Conservation (phyloP, 1,140 invertebrate genomes). For the Bactericera cockerelli region DNA sequence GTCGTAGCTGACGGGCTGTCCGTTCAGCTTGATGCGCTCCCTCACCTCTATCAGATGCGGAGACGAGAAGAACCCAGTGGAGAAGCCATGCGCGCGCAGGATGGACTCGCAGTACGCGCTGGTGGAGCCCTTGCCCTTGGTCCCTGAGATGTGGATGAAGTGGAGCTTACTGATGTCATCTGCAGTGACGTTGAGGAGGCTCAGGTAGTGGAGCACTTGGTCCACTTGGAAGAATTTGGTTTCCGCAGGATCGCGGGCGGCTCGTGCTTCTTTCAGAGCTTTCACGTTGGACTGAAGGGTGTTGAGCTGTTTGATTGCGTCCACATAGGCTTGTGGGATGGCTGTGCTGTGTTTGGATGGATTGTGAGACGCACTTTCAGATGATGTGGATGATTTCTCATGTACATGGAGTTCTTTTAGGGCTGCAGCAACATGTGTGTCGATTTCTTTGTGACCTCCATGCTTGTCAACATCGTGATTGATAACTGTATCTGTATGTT, state of each 20-base stretch:
- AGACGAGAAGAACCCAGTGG: conserved; percentile 90
- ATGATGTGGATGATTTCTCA: too few relatives aligned
- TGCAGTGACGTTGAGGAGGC: background rate
- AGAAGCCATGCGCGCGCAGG: conserved; percentile 63
- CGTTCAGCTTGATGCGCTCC: conserved; percentile 87
- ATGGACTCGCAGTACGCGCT: conserved; percentile 87
- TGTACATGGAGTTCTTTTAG: too few relatives aligned
- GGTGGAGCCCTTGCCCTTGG: conserved; percentile 91
- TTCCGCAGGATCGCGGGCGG: background rate
- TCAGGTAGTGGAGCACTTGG: background rate
- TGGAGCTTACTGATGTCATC: conserved; percentile 36
- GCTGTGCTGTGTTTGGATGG: too few relatives aligned
- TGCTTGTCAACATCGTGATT: too few relatives aligned
- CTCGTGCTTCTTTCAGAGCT: background rate
- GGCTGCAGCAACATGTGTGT: too few relatives aligned
- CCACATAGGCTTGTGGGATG: background rate
- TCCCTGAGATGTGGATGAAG: conserved; percentile 87
- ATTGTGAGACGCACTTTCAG: too few relatives aligned
- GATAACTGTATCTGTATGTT: too few relatives aligned
- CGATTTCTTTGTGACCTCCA: too few relatives aligned
- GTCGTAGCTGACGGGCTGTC: conserved; percentile 51
- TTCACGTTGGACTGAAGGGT: background rate
- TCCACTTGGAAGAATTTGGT: background rate
- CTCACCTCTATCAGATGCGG: conserved; percentile 83
- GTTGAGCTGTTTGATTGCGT: background rate